Evolutionary conservation across 2,113 vertebrate genomes (phyloP), one percentile per base, ranked within the genome.

Genomic region (Bothrops jararaca): DNA sequence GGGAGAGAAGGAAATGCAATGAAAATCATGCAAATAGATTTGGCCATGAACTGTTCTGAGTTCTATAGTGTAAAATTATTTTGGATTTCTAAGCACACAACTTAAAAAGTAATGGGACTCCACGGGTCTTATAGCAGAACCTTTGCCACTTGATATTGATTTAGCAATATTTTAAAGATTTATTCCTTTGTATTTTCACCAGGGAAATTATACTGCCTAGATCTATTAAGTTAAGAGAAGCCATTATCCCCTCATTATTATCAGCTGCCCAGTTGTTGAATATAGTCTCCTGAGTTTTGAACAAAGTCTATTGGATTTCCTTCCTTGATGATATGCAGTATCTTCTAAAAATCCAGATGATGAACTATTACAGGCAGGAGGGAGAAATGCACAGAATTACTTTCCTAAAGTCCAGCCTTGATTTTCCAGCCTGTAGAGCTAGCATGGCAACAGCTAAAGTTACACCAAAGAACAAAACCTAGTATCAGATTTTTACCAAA

Each of bases 101-200:
- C 91, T 96, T 92, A 52, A 52, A 0, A 85, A 85, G 45, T 90
- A 95, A 96, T 92, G 94, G 60, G 18, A 92, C 85, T 88, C 93
- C 90, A 89, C 15, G 64, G 95, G 90, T 95, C 94, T 94, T 95
- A 94, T 90, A 94, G 95, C 95, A 96, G 94, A 86, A 92, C 94
- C 95, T 95, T 95, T 95, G 92, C 94, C 95, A 94, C 92, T 90
- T 93, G 89, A 87, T 97, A 97, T 97, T 95, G 96, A 97, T 97
- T 97, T 97, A 96, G 95, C 96, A 97, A 95, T 97, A 96, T 95
- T 95, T 95, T 45, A 95, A 93, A 97, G 96, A 97, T 97, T 96
- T 96, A 97, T 96, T 95, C 93, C 92, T 95, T 96, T 96, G 96
- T 96, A 96, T 96, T 96, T 96, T 95, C 95, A 96, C 96, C 95